Conservation (phyloP, 2,888 invertebrate genomes). For the Pristionchus maxplancki region DNA sequence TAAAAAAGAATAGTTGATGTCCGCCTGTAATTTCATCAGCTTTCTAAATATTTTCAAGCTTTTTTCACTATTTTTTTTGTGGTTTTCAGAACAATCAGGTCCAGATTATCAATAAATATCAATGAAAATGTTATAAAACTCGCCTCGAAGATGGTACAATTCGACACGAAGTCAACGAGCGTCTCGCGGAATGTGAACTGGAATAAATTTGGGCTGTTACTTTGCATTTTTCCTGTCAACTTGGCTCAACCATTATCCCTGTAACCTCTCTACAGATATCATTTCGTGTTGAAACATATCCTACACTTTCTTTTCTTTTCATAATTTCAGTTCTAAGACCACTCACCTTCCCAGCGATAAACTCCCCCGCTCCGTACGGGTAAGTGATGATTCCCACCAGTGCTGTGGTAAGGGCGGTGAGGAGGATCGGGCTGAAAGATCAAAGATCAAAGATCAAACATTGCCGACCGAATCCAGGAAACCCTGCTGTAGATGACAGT, state of each 20-base stretch:
- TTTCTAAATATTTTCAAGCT: too few species aligned
- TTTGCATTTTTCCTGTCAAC: too few species aligned
- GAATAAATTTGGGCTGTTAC: not conserved
- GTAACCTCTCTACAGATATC: too few species aligned
- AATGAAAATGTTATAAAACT: too few species aligned
- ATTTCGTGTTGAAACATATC: not conserved
- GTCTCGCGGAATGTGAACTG: constrained; percentile 54
- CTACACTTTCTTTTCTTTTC: not conserved
- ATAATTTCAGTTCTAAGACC: not conserved
- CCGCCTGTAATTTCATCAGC: too few species aligned
- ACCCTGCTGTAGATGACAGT: not conserved
- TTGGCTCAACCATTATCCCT: too few species aligned
- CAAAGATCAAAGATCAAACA: not conserved
- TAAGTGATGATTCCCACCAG: constrained; percentile 83
- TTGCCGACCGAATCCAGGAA: not conserved
- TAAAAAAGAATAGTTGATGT: too few species aligned
- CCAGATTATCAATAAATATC: too few species aligned
- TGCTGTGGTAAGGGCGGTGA: constrained; percentile 58
- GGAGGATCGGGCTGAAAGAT: constrained; percentile 60
- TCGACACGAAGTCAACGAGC: constrained; percentile 51
- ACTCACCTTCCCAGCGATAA: constrained; percentile 80
- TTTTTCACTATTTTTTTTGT: too few species aligned
- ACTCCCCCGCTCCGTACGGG: constrained; percentile 92
- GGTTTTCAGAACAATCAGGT: too few species aligned
- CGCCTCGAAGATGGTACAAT: constrained; percentile 48